phyloP scores from a whole-genome alignment of 2,797 vertebrate species.

The Chrysolophus pictus region DNA sequence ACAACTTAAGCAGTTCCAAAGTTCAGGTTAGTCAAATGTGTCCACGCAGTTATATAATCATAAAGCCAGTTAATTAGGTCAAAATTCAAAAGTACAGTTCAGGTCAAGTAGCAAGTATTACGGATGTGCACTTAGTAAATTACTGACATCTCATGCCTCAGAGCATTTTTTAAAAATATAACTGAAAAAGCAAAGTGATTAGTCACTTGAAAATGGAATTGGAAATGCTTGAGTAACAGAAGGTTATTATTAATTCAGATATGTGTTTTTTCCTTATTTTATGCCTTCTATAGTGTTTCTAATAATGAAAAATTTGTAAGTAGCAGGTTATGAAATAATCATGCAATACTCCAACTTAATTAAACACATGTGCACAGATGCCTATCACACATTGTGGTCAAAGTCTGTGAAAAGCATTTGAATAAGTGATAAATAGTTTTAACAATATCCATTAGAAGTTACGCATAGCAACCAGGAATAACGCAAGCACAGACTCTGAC shows the following conservation, averaged over 20 bases:
- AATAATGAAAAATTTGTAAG: not conserved
- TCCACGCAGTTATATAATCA: not conserved
- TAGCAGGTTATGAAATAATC: not conserved
- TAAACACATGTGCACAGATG: not conserved
- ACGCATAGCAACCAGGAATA: not conserved
- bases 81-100: conserved; percentile 10
- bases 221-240: not conserved
- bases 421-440: not conserved
- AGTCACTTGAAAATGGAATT: not conserved
- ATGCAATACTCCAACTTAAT: not conserved
- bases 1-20: conserved; percentile 39
- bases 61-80: conserved; percentile 11
- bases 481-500: not conserved
- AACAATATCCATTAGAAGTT: not conserved
- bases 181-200: not conserved
- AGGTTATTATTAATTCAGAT: not conserved
- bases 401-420: not conserved
- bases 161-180: not conserved
- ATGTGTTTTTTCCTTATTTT: not conserved
- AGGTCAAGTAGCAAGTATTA: not conserved
- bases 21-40: conserved; percentile 8
- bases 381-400: not conserved
- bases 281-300: not conserved
- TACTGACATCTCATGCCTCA: not conserved
- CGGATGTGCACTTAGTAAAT: not conserved